Evolutionary conservation across 1,140 invertebrate species (phyloP), one percentile per base, ranked within the genome.

Genomic region (Doryteuthis pealeii): DNA sequence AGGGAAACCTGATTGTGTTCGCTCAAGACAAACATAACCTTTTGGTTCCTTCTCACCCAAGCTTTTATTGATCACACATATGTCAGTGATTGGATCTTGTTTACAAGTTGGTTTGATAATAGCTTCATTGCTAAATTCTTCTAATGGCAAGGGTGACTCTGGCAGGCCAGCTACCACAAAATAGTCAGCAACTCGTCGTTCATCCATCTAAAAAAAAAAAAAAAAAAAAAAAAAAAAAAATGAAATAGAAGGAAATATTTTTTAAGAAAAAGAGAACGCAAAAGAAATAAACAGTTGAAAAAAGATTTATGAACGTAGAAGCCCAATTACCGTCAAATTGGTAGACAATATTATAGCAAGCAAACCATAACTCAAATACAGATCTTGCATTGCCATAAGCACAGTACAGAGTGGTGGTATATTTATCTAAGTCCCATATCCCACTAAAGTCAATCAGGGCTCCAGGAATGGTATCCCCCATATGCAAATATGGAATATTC

Each of bases 151-250:
- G 0, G 81, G 84, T 88, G 94, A 91, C 43, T 94, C 93, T 14
- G 95, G 93, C 83, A 99, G 89, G 26, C 97, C 97, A 85, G 96
- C 96, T 54, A 99, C 93, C 74, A 99, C 96, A 91, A 99, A 99
- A 89, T 99, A 99, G 89, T 99, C 91, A 70, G 88, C 90, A 66
- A 91, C 88, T 76, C 89, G 79, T 70, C 88, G 85, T 40, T 90
- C 90, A 76, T 87, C 86, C 87, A 88, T 88, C 54, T 62, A 8
- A 62, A 12, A 62, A 62, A 4, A 62, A 62, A 62, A 62, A 62
- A 8, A 62, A 62, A 4, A 58, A 58, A 58, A 58, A 58, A 58
- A 26, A 58, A 58, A 58, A 26, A 4, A 26, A 6, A 58, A 62
- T n/a, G 6, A 8, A 62, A n/a, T 22, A 22, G 54, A 62, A n/a